Base-by-base conservation (phyloP, 2,113 vertebrate species). In the Helogale parvula region DNA sequence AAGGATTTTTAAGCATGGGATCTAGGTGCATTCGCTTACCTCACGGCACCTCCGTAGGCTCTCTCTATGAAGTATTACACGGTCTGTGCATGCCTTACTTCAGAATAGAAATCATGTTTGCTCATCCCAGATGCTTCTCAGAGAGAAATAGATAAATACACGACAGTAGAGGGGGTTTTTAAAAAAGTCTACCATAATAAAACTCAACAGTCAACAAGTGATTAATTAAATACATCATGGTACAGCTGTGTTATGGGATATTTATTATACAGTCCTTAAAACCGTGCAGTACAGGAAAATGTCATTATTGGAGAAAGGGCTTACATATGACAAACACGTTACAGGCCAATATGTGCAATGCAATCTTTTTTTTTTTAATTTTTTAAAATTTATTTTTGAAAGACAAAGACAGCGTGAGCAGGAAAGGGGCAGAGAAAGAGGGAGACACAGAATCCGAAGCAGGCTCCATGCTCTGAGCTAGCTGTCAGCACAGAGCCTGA, bases 21-120 rank as follows among this genome's bases (percentile, higher is more conserved):
- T 74, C 68, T 79, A 5, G 23, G 45, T 60, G 77, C 10, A 85
- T 47, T 68, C 17, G 76, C 23, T 86, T 89, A 45, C 60, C 68
- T 94, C 60, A 74, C 8, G 16, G 63, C 14, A 45, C 65, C 13
- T n/a, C 31, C 50, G 29, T 23, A 79, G 47, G 15, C 31, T 80
- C 19, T 35, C 45, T 79, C n/a, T 50, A 33, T 71, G 72, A 79
- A 65, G 5, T 68, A 29, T 63, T 82, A 86, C 15, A 66, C 57
- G 21, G 52, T 74, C 57, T 33, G 21, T 68, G 11, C 15, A 80
- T 5, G 35, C 54, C 17, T 69, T 81, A 68, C 60, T 86, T 85
- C 74, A 88, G 72, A 96, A 92, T 86, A 92, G 35, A 69, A 66
- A 77, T 31, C 72, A 16, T 83, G 13, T 74, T 87, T 95, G 45